Evolutionary conservation across 2,888 invertebrate genomes (phyloP).

Genomic region (Caenorhabditis doughertyi): DNA sequence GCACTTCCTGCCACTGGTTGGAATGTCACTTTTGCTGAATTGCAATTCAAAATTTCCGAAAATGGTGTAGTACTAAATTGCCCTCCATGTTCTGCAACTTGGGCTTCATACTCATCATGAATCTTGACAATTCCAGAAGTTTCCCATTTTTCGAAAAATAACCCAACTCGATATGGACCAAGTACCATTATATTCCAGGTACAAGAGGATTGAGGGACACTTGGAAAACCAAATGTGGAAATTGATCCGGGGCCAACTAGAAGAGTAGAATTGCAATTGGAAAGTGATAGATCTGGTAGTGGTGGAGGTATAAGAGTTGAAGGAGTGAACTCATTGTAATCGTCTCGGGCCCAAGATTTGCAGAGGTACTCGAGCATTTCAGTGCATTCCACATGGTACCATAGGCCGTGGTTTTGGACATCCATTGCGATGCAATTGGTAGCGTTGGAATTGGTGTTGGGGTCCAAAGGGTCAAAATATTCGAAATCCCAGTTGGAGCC

Average conservation of each 20-base stretch:
- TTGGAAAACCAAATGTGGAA: constrained; percentile 12
- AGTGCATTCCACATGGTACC: constrained; percentile 19
- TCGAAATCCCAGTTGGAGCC: constrained; percentile 19
- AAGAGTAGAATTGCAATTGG: constrained; percentile 27
- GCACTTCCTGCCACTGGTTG: not conserved
- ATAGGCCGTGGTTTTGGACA: constrained; percentile 2
- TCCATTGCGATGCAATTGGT: constrained; percentile 31
- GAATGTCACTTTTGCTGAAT: constrained; percentile 1
- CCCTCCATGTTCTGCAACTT: not conserved
- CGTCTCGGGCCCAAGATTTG: not conserved
- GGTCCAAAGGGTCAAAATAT: constrained; percentile 22
- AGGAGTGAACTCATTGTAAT: no score
- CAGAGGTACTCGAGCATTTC: constrained; percentile 17
- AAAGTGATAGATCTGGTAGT: not conserved
- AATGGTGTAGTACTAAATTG: not conserved
- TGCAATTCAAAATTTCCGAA: not conserved
- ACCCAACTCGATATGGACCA: constrained; percentile 13
- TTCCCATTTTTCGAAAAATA: constrained; percentile 10
- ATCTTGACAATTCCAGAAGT: not conserved
- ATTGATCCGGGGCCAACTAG: constrained; percentile 9
- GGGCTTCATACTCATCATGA: not conserved
- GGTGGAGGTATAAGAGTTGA: no score
- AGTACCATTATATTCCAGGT: constrained; percentile 3
- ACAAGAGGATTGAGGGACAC: constrained; percentile 4
- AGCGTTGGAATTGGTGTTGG: not conserved